Base-by-base conservation (phyloP, 2,797 vertebrate species). In the Esox lucius region DNA sequence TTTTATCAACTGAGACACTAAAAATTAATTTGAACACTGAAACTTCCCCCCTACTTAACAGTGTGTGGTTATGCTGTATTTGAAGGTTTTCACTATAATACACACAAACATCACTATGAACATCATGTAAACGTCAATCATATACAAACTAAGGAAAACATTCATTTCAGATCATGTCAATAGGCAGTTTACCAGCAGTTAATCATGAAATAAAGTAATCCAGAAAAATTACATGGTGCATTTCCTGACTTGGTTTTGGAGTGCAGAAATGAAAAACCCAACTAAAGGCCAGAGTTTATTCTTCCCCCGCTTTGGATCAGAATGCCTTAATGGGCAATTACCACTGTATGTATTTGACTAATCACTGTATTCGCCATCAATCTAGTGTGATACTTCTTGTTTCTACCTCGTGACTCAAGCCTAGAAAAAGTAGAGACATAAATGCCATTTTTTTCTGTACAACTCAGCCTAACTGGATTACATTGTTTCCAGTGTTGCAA, bases 311-410 rank as follows among this genome's bases (percentile, higher is more conserved):
- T 61, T 22, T 24, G 59, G 9, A 61, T 61, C 59, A 61, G 11
- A 2, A 13, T 12, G n/a, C 56, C 56, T 26, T 26, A 61, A 61
- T 61, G 56, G 22, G n/a, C 22, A 83, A 49, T 49, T 49, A 49
- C 78, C 67, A 72, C 78, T 51, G 75, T 82, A 81, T 84, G 68
- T 83, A 79, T 79, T 61, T 26, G 8, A 61, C 56, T 22, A 61
- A 61, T 61, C 51, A 51, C 11, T 12, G 13, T 51, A 7, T 51
- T 61, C 11, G 24, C 19, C n/a, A 12, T 22, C 59, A 61, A 4
- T 26, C 59, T 61, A 13, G 59, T 61, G 22, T 61, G 8, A 24
- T 7, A 24, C 22, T 61, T 51, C 49, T 51, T 15, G 0, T 51
- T 51, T 51, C 13, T 51, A 17, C 49, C 15, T 4, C 17, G 1